Percentiles rank a stretch among this genome's conserved stretches.
These are phyloP conservation scores for Albula goreensis DNA, from an alignment of 2,113 vertebrate species.

Conservation along the genomic window DNA sequence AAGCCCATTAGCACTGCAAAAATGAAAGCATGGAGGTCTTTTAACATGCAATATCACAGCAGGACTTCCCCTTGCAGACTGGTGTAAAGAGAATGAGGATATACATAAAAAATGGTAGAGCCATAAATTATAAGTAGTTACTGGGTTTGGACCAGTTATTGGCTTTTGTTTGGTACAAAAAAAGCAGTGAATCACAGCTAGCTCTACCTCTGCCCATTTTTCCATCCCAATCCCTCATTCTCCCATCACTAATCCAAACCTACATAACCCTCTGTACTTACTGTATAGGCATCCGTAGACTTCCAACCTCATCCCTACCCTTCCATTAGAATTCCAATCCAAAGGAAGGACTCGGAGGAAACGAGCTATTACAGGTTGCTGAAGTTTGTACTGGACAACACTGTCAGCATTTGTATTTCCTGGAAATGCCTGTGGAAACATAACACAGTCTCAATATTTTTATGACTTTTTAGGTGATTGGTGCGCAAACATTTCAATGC, in stretches of 20 bases:
- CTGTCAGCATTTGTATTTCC: conserved; percentile 85
- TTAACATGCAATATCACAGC: not conserved
- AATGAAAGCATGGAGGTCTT: not conserved
- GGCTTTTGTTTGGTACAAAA: no score
- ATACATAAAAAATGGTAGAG: no score
- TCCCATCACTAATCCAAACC: no score
- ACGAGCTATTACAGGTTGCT: conserved; percentile 78
- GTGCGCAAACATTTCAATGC: not conserved
- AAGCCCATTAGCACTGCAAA: not conserved
- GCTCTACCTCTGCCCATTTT: no score
- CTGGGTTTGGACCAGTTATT: no score
- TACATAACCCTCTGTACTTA: conserved; percentile 59
- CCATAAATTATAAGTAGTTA: no score
- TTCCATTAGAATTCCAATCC: conserved; percentile 80
- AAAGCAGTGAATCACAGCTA: no score
- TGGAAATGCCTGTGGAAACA: conserved; percentile 68
- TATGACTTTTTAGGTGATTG: not conserved
- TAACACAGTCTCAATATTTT: not conserved
- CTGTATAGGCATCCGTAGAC: conserved; percentile 81
- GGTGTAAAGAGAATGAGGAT: not conserved
- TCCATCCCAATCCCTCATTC: no score
- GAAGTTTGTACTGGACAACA: conserved; percentile 78
- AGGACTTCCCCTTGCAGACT: not conserved
- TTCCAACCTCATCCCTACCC: conserved; percentile 82
- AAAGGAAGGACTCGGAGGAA: conserved; percentile 80